phyloP scores from a whole-genome alignment of 2,888 invertebrate species.

The Trachelus iudaicus region DNA sequence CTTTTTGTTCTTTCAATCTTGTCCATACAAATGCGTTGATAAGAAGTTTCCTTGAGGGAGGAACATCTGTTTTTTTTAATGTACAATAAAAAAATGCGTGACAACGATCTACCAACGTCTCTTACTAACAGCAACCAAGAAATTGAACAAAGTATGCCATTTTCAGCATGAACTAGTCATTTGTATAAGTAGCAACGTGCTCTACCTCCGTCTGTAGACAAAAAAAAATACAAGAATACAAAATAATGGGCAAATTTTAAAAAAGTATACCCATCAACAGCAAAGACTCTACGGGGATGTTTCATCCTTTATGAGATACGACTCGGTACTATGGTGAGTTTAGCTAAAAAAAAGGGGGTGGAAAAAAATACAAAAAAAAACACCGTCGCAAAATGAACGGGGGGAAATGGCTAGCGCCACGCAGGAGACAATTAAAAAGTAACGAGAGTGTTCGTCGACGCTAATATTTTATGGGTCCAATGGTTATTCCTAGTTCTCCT shows the following conservation, averaged over 20 bases:
- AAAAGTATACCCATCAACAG: background rate
- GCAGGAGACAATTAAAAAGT: constrained; percentile 22
- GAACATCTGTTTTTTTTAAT: background rate
- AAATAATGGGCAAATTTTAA: background rate
- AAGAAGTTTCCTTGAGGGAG: background rate
- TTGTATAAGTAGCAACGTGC: background rate
- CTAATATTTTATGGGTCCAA: constrained; percentile 32
- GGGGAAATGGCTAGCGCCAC: background rate
- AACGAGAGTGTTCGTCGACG: constrained; percentile 20
- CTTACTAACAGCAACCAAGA: background rate
- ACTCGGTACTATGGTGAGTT: background rate
- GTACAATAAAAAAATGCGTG: background rate
- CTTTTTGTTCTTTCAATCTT: background rate
- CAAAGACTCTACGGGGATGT: background rate
- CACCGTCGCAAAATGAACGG: background rate
- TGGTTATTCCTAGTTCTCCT: constrained; percentile 14
- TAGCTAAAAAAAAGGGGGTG: background rate
- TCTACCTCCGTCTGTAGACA: background rate
- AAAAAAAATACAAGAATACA: background rate
- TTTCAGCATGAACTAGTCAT: background rate
- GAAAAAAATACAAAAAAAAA: background rate
- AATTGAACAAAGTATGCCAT: background rate
- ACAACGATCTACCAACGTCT: background rate
- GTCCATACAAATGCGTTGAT: background rate
- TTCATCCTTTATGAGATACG: background rate